These are phyloP conservation scores for Morone saxatilis DNA, from an alignment of 2,113 vertebrate genomes.

Conservation along the genomic window DNA sequence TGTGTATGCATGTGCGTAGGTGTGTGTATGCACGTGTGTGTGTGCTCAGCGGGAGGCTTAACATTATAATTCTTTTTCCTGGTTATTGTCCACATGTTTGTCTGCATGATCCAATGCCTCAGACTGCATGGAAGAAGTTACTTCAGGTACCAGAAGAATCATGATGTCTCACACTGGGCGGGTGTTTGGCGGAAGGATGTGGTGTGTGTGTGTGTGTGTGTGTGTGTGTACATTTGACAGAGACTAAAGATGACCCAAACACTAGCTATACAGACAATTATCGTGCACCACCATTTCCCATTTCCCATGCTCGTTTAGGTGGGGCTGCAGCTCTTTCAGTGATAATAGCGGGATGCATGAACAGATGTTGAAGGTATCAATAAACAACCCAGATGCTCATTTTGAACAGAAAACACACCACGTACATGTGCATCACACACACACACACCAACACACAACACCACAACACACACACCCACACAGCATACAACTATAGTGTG, in stretches of 20 bases:
- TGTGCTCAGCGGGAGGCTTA: slow-evolving; percentile 38
- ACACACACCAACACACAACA: slow-evolving; percentile 40
- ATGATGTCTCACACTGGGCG: slow-evolving; percentile 73
- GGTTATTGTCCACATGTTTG: slow-evolving; percentile 72
- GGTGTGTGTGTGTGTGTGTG: slow-evolving; percentile 45
- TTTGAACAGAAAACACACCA: slow-evolving; percentile 59
- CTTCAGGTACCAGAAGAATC: slow-evolving; percentile 80
- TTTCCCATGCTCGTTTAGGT: slow-evolving; percentile 64
- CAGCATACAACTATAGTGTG: slow-evolving; percentile 49
- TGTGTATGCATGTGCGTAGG: slow-evolving; percentile 12
- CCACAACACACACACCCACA: no score
- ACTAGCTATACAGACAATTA: slow-evolving; percentile 72
- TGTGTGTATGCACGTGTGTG: background rate
- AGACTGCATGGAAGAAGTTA: slow-evolving; percentile 72
- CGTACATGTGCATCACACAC: slow-evolving; percentile 31
- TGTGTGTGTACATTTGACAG: slow-evolving; percentile 28
- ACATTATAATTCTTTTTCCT: slow-evolving; percentile 64
- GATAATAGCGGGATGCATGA: slow-evolving; percentile 68
- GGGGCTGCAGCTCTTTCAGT: slow-evolving; percentile 62
- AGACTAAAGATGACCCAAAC: slow-evolving; percentile 76
- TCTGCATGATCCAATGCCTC: slow-evolving; percentile 65
- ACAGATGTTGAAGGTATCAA: slow-evolving; percentile 75
- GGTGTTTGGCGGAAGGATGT: slow-evolving; percentile 66
- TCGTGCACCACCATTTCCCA: slow-evolving; percentile 71
- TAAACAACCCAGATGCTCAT: slow-evolving; percentile 72